Evolutionary conservation across 2,113 vertebrate species (phyloP).

Genomic region (Larimichthys crocea): DNA sequence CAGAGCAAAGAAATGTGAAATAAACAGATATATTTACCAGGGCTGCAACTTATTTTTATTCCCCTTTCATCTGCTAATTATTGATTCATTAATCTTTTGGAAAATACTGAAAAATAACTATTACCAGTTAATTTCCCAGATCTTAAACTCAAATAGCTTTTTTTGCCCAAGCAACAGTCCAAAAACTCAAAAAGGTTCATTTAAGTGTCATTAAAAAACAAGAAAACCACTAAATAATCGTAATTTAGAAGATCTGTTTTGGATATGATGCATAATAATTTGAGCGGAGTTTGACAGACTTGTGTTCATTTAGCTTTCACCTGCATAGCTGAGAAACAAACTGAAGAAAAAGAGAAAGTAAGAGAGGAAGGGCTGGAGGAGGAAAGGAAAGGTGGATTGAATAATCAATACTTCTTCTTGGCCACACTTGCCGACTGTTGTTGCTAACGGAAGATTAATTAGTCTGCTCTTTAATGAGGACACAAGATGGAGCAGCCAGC

Average conservation of each 20-base stretch:
- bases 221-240: background rate
- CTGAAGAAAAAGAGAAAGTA: background rate
- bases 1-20: background rate
- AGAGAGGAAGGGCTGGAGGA: background rate
- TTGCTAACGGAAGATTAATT: constrained; percentile 53
- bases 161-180: background rate
- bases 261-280: background rate
- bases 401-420: constrained; percentile 50
- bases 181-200: background rate
- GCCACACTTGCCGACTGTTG: background rate
- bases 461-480: constrained; percentile 48
- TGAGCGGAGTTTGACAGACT: no score
- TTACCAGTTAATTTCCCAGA: no score
- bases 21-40: background rate
- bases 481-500: constrained; percentile 24
- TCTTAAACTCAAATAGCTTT: background rate
- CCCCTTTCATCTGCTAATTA: background rate
- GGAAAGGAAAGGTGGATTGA: constrained; percentile 11
- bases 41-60: background rate
- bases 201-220: background rate
- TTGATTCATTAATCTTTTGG: background rate
- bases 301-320: background rate
- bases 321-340: background rate
- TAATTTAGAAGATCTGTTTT: background rate
- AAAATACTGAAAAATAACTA: background rate